Evolutionary conservation across 1,140 invertebrate species (phyloP).

Genomic region (Drosophila elegans): DNA sequence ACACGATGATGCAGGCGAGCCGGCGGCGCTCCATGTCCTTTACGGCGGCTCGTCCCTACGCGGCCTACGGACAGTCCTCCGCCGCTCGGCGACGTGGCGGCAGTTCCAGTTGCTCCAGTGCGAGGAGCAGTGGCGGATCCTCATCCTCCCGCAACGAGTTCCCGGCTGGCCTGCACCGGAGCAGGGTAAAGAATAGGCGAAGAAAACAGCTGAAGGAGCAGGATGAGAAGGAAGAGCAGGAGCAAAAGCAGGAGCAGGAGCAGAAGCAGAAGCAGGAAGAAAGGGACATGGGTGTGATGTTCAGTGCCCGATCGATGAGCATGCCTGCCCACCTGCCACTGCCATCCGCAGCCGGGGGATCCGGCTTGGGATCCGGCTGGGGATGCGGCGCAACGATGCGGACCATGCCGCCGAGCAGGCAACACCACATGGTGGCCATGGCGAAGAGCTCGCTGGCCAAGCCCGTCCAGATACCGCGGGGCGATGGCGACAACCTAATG

Average conservation of each 20-base stretch:
- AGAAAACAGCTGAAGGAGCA: background rate
- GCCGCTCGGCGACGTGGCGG: background rate
- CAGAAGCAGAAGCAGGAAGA: background rate
- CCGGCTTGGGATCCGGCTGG: background rate
- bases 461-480: background rate
- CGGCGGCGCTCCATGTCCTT: slow-evolving; percentile 56
- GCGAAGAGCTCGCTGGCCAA: slow-evolving; percentile 29
- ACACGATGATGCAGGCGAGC: slow-evolving; percentile 52
- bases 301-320: slow-evolving; percentile 44
- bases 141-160: slow-evolving; percentile 3
- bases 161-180: background rate
- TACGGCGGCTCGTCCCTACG: slow-evolving; percentile 10
- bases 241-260: background rate
- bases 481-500: slow-evolving; percentile 42
- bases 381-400: slow-evolving; percentile 12
- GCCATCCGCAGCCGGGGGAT: background rate
- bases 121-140: slow-evolving; percentile 3
- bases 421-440: slow-evolving; percentile 45
- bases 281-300: background rate
- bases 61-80: slow-evolving; percentile 2
- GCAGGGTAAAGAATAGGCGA: background rate
- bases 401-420: slow-evolving; percentile 23
- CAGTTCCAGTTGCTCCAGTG: slow-evolving; percentile 20
- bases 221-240: too few species aligned
- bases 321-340: slow-evolving; percentile 39